Base-by-base conservation (phyloP, 2,113 vertebrate genomes). In the Crotalus viridis region DNA sequence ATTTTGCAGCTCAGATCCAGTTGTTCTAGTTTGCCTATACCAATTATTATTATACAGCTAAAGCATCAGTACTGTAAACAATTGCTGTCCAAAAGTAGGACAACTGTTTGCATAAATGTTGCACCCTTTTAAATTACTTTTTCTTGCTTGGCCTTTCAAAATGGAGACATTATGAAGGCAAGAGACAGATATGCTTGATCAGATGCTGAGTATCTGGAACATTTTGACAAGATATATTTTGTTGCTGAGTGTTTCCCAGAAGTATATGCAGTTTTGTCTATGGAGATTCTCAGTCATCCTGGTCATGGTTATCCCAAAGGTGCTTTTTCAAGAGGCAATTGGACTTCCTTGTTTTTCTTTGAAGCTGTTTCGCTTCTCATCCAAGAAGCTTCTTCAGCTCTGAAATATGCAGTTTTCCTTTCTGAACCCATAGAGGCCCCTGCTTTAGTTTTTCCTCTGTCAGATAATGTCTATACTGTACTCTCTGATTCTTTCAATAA, bases 401-500 rank as follows among this genome's bases (percentile, higher is more conserved):
- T 51, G 48, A 51, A 51, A 8, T 33, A 9, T 43, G 46, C 46
- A 24, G 2, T 43, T 87, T 43, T n/a, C n/a, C 55, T 57, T 46
- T 89, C 74, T 59, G 15, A 33, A n/a, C 69, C 88, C 92, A 39
- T 39, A n/a, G 74, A 90, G 89, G 86, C 57, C 89, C 55, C n/a
- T 64, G 46, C 46, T 57, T 87, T 87, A 24, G 56, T 64, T 90
- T 90, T 93, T 87, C 56, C 48, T 93, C 55, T 90, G 55, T 51
- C 57, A 88, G 59, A 89, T 90, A 64, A 93, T 81, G 85, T 55
- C 92, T 93, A 64, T 91, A 61, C 91, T 87, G 85, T 94, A 85
- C 87, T 93, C 48, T 2, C 93, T 94, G 89, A 24, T 94, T 93
- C 59, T 95, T 95, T 94, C 93, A 90, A 92, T 95, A 96, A 97